Evolutionary conservation across 2,888 invertebrate species (phyloP).

Genomic region (Nomada ruficornis): DNA sequence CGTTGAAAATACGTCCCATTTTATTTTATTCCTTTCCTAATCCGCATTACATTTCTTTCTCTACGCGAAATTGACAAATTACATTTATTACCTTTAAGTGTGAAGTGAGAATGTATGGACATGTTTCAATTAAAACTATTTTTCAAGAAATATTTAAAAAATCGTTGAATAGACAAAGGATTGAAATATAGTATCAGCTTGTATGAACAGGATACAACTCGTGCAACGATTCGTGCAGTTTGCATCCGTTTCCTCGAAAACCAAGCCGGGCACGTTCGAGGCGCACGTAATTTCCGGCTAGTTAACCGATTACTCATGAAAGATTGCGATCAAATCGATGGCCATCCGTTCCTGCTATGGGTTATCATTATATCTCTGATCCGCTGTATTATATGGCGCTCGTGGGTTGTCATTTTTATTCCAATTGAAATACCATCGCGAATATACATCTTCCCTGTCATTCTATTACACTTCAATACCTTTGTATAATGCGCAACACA

Average conservation of each 20-base stretch:
- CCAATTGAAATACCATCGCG: conserved; percentile 8
- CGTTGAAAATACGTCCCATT: too few relatives aligned
- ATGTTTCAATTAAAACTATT: neutral
- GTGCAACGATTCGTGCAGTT: conserved; percentile 26
- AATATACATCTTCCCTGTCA: neutral
- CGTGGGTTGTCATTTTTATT: conserved; percentile 3
- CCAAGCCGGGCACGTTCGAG: conserved; percentile 34
- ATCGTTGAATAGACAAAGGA: neutral
- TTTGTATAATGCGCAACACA: too few relatives aligned
- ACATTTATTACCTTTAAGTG: too few relatives aligned
- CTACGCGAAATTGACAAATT: too few relatives aligned
- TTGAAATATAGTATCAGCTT: conserved; percentile 16
- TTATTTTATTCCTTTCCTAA: too few relatives aligned
- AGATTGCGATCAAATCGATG: conserved; percentile 54
- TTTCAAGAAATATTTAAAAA: neutral
- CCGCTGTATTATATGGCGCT: neutral
- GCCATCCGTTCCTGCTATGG: conserved; percentile 23
- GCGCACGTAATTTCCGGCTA: conserved; percentile 56
- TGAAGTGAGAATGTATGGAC: too few relatives aligned
- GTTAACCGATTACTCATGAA: conserved; percentile 51
- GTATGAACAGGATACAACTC: conserved; percentile 1
- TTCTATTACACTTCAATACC: too few relatives aligned
- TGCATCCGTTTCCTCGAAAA: conserved; percentile 30
- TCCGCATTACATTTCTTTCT: too few relatives aligned
- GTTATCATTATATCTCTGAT: conserved; percentile 33